These are phyloP conservation scores for Leptinotarsa lineolata DNA, from an alignment of 1,140 invertebrate species.

Conservation along the genomic window DNA sequence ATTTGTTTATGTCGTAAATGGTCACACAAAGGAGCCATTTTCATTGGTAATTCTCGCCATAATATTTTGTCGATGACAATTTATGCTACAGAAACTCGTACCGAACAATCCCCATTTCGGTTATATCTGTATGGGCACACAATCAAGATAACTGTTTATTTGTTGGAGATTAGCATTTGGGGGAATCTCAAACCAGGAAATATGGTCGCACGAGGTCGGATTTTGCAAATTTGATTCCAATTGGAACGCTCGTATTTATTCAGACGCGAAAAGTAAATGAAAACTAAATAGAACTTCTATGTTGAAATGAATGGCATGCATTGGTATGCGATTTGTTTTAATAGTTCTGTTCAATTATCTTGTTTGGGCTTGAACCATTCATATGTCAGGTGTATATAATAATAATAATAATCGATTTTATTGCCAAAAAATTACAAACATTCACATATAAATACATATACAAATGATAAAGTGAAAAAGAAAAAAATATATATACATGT, in stretches of 20 bases:
- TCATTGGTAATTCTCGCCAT: conserved; percentile 15
- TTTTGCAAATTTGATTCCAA: background rate
- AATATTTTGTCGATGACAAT: conserved; percentile 28
- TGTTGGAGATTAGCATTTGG: conserved; percentile 27
- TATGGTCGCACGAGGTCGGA: background rate
- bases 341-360: no score
- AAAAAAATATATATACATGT: no score
- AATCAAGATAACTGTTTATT: conserved; percentile 30
- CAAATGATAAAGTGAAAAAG: no score
- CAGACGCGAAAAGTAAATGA: no score
- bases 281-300: no score
- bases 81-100: conserved; percentile 26
- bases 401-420: no score
- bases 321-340: no score
- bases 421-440: no score
- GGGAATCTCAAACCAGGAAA: conserved; percentile 7
- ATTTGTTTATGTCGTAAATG: conserved; percentile 21
- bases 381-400: no score
- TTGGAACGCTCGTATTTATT: background rate
- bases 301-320: no score
- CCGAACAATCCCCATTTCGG: conserved; percentile 23
- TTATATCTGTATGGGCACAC: conserved; percentile 19
- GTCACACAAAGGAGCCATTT: conserved; percentile 29
- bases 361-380: no score
- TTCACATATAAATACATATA: no score